Evolutionary conservation across 53 echinoderm and acorn worm genomes (phyloP).

Genomic region (Crossaster papposus): DNA sequence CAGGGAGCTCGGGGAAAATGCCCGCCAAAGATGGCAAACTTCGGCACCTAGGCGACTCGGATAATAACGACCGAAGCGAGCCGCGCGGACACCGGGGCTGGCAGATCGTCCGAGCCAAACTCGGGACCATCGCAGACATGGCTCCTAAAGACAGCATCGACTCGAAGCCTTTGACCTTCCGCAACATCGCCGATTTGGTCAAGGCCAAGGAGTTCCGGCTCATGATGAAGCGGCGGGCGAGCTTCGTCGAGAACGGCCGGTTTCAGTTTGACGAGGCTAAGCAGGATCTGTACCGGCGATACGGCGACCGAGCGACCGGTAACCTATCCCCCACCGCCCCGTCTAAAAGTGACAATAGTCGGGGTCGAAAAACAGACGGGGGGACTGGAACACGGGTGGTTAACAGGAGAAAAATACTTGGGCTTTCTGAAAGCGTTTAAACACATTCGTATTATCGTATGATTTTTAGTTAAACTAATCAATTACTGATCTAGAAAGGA

Average conservation of each 20-base stretch:
- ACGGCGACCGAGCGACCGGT: constrained; percentile 14
- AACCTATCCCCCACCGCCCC: not conserved
- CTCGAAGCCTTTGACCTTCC: constrained; percentile 73
- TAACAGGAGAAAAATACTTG: constrained; percentile 32
- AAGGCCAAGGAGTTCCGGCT: constrained; percentile 91
- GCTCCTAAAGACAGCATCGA: constrained; percentile 82
- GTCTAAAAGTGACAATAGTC: constrained; percentile 1
- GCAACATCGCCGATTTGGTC: constrained; percentile 79
- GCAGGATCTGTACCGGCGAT: constrained; percentile 84
- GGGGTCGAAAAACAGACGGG: constrained; percentile 10
- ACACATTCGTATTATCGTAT: not conserved
- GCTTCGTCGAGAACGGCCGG: constrained; percentile 91
- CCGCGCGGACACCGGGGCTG: constrained; percentile 79
- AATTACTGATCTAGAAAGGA: no score
- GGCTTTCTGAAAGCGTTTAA: constrained; percentile 37
- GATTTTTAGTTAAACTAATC: not conserved
- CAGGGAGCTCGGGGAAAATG: not conserved
- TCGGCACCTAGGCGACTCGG: not conserved
- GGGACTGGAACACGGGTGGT: not conserved
- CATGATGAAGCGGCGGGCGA: constrained; percentile 83
- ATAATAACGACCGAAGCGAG: not conserved
- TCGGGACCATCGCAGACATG: constrained; percentile 78
- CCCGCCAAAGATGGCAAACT: not conserved
- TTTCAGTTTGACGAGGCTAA: constrained; percentile 96
- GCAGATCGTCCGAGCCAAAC: constrained; percentile 66